Evolutionary conservation across 2,888 invertebrate genomes (phyloP), one percentile per base, ranked within the genome.

Genomic region (Eulithis testata): DNA sequence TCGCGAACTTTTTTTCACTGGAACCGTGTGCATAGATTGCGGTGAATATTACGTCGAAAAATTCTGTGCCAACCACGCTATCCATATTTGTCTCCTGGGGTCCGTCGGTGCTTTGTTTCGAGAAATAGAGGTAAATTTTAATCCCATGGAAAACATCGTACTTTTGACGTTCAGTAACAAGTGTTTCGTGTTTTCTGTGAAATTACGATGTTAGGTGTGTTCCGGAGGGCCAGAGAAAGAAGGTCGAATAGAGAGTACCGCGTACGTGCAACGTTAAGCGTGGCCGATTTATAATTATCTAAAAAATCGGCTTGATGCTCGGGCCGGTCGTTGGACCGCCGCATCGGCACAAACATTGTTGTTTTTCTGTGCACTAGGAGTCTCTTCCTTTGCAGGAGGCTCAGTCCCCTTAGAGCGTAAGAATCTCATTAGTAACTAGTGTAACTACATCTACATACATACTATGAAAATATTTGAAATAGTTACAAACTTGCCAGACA

Each of bases 111-210:
- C 93, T 91, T 93, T 91, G 91, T 91, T 90, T 84, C 85, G 88
- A 88, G 88, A 91, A 90, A 93, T 92, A 91, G 85, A 93, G 93
- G 93, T 93, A 92, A 93, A 90, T 85, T 11, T 61, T 87, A 88
- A 86, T 89, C 88, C 85, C 77, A 83, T 83, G 77, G 78, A 88
- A 89, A 89, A 90, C 89, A 88, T 87, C 83, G 81, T 86, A 89
- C 85, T 87, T 89, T 91, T 93, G 93, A 93, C 91, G 88, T 86
- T 85, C 86, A 60, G 81, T 88, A 90, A 87, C 90, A 92, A 91
- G 91, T 93, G 89, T 90, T 92, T 87, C 73, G 72, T 78, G 82
- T 85, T 89, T 90, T 90, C 86, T 88, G 77, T 91, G 91, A 81
- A 87, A 82, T 87, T 91, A 91, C 86, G 80, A 68, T 71, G 73